Evolutionary conservation across 2,888 invertebrate species (phyloP).

Genomic region (Conomelus anceps): DNA sequence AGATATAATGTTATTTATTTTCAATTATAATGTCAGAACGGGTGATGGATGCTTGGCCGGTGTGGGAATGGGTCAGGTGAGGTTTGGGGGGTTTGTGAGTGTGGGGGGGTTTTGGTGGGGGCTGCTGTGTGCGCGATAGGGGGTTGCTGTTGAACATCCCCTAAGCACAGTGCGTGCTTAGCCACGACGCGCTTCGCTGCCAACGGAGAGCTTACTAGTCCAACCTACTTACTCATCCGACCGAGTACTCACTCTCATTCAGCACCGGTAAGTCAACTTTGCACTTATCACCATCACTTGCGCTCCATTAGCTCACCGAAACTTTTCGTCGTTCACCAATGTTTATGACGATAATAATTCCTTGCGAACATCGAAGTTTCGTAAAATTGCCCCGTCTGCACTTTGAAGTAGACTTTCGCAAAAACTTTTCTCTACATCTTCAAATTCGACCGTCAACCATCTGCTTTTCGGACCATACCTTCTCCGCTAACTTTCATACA

Average conservation of each 20-base stretch:
- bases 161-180: conserved; percentile 1
- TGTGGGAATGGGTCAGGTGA: not conserved
- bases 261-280: not conserved
- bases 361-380: not conserved
- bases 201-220: not conserved
- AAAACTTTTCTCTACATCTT: not conserved
- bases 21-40: conserved; percentile 8
- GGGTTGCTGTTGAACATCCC: not conserved
- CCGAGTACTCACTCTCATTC: not conserved
- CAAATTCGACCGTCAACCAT: not conserved
- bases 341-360: not conserved
- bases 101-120: not conserved
- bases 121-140: not conserved
- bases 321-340: not conserved
- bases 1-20: conserved; percentile 12
- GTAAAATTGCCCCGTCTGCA: too few species aligned
- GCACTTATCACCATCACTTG: not conserved
- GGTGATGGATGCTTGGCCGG: not conserved
- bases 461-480: too few species aligned
- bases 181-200: not conserved
- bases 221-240: not conserved
- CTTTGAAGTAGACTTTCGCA: not conserved
- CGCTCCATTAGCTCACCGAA: not conserved
- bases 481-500: too few species aligned
- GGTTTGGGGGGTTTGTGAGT: not conserved